phyloP scores from a whole-genome alignment of 2,888 invertebrate genomes.

The Drosophila kuntzei region DNA sequence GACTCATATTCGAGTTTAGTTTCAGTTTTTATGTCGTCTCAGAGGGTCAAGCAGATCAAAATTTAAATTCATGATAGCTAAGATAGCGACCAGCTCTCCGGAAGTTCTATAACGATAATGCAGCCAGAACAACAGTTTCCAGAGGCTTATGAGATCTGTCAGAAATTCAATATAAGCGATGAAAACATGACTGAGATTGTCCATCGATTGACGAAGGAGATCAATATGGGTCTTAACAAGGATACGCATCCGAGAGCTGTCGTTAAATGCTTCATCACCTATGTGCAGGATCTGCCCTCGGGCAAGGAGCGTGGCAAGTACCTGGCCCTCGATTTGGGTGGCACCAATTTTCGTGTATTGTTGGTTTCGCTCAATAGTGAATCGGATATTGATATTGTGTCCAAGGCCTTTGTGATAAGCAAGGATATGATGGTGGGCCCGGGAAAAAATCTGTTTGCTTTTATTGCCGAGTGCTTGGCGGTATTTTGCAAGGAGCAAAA shows the following conservation, averaged over 20 bases:
- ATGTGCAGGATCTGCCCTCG: slow-evolving; percentile 96
- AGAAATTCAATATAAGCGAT: slow-evolving; percentile 89
- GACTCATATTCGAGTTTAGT: background rate
- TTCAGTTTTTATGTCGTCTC: background rate
- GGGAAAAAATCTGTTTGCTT: slow-evolving; percentile 94
- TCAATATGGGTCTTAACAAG: slow-evolving; percentile 91
- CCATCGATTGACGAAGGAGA: slow-evolving; percentile 89
- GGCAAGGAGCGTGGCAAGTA: slow-evolving; percentile 97
- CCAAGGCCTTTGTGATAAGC: slow-evolving; percentile 97
- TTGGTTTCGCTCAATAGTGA: slow-evolving; percentile 91
- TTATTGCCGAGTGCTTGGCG: slow-evolving; percentile 95
- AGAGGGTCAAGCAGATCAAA: slow-evolving; percentile 1
- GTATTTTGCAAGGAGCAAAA: slow-evolving; percentile 93
- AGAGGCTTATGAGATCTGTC: slow-evolving; percentile 90
- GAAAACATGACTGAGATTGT: slow-evolving; percentile 91
- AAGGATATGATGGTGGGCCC: slow-evolving; percentile 95
- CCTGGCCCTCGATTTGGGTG: slow-evolving; percentile 97
- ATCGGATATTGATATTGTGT: slow-evolving; percentile 93
- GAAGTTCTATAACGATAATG: slow-evolving; percentile 95
- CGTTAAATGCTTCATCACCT: slow-evolving; percentile 97
- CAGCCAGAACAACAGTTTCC: slow-evolving; percentile 78
- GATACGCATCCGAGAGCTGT: slow-evolving; percentile 90
- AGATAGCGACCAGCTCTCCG: slow-evolving; percentile 13
- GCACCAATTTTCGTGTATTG: slow-evolving; percentile 97
- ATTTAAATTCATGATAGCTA: slow-evolving; percentile 18